Evolutionary conservation across 1,140 invertebrate species (phyloP), one percentile per base, ranked within the genome.

Genomic region (Pachypeltis micranthus): DNA sequence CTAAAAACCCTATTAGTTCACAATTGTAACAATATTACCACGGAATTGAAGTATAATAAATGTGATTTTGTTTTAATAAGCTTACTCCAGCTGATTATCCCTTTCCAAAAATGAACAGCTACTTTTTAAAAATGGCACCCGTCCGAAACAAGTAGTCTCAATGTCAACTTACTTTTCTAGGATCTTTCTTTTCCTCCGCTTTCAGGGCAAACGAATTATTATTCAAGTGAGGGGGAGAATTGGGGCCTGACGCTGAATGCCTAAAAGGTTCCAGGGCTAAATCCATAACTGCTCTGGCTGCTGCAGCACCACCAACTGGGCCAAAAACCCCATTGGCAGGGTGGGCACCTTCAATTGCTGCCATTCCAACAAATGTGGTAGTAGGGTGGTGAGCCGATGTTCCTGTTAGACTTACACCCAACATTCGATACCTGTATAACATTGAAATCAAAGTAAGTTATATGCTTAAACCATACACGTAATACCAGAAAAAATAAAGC

Each of bases 291-390:
- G 62, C 55, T 23, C 63, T 65, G n/a, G 62, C 39, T 26, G 65
- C 26, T 7, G 64, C 57, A 12, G 84, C 80, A 72, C 83, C 83
- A 25, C 87, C 87, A 64, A 91, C 86, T 44, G 88, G 84, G 26
- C 87, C 87, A 74, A 90, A 91, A 7, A 90, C 85, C 59, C 82
- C 81, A 64, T 80, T 80, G 28, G 81, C 77, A 27, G 83, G 81
- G 26, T 80, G 78, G 44, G 82, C 71, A 16, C 70, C 74, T 61
- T 80, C 78, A 73, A 85, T 79, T 63, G 83, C 78, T 66, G 81
- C 74, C 2, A 80, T 79, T 51, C 80, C 79, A 39, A 84, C 72
- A 70, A 82, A 84, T 64, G 75, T 77, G 66, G 81, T 78, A 63
- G 76, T 74, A 34, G 79, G 76, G 47, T 75, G 70, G 47, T 75